Base-by-base conservation (phyloP, 2,888 invertebrate species). In the Eupithecia subfuscata region DNA sequence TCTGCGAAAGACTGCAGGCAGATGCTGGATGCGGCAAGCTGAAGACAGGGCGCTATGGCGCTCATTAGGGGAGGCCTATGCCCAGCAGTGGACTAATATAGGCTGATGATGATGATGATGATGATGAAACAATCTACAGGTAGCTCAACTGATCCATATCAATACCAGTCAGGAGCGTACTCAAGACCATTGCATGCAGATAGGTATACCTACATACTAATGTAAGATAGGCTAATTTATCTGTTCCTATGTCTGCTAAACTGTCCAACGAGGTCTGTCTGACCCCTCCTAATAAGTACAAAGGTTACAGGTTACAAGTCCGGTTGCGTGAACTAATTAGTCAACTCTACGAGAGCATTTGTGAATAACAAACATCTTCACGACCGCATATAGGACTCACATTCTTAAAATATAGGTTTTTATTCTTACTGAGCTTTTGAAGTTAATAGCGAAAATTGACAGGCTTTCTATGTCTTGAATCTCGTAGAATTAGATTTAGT, bases 261-360 rank as follows among this genome's bases (percentile, higher is more conserved):
- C 64, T 22, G 64, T 34, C 64, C 64, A 34, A 18, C 34, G 18
- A 34, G 34, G 25, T 60, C 34, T 34, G 67, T 67, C 67, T 67
- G 67, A 67, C 67, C 67, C 40, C 40, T 64, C 34, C 37, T 37
- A 40, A 40, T 67, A 40, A 67, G n/a, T 67, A 64, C 34, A 64
- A 67, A 67, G 67, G 67, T 67, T 34, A 40, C 67, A 67, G 67
- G 67, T 67, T 67, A 67, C 12, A 67, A 40, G 40, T 40, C 67
- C 40, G 34, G 11, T 67, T 4, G 7, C 40, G 40, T n/a, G 11
- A 40, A 40, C 40, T 67, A 45, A 64, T 71, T 37, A 45, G 30
- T 45, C 43, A 64, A 18, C 11, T 43, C 64, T 63, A 25, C 22
- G 25, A 67, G 74, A 18, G 34, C 18, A 34, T 18, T 34, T 64